Evolutionary conservation across 2,888 invertebrate genomes (phyloP).

Genomic region (Slavum lentiscoides): DNA sequence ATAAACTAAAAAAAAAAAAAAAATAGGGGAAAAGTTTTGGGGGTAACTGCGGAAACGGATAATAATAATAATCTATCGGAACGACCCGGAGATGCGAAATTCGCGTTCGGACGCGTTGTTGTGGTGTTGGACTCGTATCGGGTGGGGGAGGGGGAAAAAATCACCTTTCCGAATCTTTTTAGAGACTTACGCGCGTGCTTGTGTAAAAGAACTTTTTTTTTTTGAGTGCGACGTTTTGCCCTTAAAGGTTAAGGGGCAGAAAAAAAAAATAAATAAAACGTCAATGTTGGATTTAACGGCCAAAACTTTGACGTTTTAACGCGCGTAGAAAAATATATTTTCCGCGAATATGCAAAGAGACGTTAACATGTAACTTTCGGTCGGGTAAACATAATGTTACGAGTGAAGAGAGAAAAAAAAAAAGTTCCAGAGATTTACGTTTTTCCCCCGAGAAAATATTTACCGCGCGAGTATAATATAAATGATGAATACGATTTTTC

Average conservation of each 20-base stretch:
- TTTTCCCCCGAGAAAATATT: background rate
- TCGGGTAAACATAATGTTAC: conserved; percentile 38
- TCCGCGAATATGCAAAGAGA: conserved; percentile 39
- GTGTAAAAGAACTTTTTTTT: conserved; percentile 32
- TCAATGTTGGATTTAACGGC: conserved; percentile 33
- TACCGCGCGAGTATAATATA: background rate
- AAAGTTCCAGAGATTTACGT: background rate
- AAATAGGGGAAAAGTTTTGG: background rate
- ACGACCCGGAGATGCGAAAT: conserved; percentile 39
- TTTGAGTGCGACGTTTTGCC: conserved; percentile 26
- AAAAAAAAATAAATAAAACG: conserved; percentile 41
- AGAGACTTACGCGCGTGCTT: conserved; percentile 10
- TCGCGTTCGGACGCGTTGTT: conserved; percentile 15
- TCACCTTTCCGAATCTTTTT: conserved; percentile 21
- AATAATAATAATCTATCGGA: conserved; percentile 21
- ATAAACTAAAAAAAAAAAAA: background rate
- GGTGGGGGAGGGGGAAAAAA: conserved; percentile 3
- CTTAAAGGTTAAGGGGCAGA: background rate
- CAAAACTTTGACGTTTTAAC: conserved; percentile 47
- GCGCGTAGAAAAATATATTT: conserved; percentile 26
- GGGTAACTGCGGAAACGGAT: conserved; percentile 30
- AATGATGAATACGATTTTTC: no score
- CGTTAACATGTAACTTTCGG: conserved; percentile 48
- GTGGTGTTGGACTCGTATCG: background rate
- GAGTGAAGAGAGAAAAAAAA: conserved; percentile 10